A percentile compares a stretch with the other conserved stretches of the same genome.
phyloP scores from a whole-genome alignment of 2,113 vertebrate genomes.

The Athene noctua region DNA sequence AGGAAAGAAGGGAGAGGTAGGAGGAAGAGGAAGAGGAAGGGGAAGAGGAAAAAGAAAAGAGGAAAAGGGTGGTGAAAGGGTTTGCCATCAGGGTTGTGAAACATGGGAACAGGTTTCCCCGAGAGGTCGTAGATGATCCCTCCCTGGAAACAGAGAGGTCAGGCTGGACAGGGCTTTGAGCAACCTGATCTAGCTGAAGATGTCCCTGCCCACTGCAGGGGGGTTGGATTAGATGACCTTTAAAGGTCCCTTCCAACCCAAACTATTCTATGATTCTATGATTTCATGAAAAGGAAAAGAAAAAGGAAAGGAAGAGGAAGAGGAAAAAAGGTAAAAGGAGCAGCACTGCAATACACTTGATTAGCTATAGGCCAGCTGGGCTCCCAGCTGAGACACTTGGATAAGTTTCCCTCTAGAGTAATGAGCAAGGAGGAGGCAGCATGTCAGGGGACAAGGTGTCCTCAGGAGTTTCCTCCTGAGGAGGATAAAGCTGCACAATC shows the following conservation, averaged over 20 bases:
- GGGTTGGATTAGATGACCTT: neutral
- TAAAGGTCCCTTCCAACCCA: neutral
- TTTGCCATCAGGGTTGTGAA: neutral
- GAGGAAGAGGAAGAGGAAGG: neutral
- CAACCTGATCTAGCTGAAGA: neutral
- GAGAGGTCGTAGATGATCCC: neutral
- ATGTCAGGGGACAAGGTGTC: neutral
- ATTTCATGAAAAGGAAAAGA: neutral
- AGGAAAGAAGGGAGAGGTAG: no score
- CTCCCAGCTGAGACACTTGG: neutral
- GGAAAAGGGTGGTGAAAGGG: neutral
- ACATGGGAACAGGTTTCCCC: neutral
- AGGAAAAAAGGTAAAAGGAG: neutral
- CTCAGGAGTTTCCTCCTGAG: neutral
- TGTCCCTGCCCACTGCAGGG: neutral
- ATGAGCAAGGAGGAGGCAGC: neutral
- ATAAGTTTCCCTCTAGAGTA: neutral
- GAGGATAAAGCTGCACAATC: neutral
- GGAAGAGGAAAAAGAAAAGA: neutral
- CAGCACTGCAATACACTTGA: neutral
- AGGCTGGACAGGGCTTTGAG: accelerated
- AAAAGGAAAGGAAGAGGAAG: no score
- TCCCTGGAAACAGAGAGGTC: neutral
- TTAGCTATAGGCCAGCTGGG: neutral
- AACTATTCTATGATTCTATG: no score